phyloP scores from a whole-genome alignment of 2,888 invertebrate species.

The Ephialtes manifestator region DNA sequence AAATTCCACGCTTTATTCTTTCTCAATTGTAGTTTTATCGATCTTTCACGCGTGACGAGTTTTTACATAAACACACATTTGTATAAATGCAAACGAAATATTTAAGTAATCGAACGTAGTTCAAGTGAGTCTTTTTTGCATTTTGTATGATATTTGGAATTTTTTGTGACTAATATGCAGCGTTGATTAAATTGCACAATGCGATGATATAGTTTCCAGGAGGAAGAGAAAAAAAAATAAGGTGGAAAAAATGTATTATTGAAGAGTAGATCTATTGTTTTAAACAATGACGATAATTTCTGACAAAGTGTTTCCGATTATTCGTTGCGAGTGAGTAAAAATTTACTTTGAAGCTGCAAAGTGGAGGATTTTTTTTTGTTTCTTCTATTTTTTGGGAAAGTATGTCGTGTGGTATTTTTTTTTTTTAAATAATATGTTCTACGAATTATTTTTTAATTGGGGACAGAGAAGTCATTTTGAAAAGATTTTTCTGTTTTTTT shows the following conservation, averaged over 20 bases:
- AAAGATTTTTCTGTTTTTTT: too few species aligned
- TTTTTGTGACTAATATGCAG: background rate
- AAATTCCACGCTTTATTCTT: constrained; percentile 23
- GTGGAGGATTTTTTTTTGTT: too few species aligned
- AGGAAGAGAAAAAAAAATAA: background rate
- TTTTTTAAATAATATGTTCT: too few species aligned
- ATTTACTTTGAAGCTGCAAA: too few species aligned
- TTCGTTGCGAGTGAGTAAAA: too few species aligned
- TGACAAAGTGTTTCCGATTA: too few species aligned
- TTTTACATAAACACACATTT: background rate
- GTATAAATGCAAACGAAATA: background rate
- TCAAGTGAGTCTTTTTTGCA: background rate
- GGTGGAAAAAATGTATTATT: background rate
- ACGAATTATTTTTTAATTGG: too few species aligned
- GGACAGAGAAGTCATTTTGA: too few species aligned
- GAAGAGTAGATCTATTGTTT: constrained; percentile 9
- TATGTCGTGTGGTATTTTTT: too few species aligned
- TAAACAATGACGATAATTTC: constrained; percentile 39
- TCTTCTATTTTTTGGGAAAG: too few species aligned
- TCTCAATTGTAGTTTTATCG: constrained; percentile 37
- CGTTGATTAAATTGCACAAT: constrained; percentile 14
- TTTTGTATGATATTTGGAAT: background rate
- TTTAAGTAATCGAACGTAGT: background rate
- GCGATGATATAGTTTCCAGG: constrained; percentile 10
- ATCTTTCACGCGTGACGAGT: constrained; percentile 12